These are phyloP conservation scores for Aphidoletes aphidimyza DNA, from an alignment of 2,888 invertebrate species.

Conservation along the genomic window DNA sequence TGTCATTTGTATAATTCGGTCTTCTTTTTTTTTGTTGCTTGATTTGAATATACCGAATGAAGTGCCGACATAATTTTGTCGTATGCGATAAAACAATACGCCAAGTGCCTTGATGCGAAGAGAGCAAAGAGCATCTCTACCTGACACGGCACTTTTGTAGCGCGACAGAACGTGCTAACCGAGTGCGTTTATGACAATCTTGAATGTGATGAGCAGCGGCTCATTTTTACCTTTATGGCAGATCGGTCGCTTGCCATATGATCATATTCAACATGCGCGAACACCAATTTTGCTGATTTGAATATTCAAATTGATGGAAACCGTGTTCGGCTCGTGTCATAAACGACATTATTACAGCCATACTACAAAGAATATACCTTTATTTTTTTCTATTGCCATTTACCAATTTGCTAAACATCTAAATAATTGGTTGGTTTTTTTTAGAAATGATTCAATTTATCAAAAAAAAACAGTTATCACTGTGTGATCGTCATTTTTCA, in stretches of 20 bases:
- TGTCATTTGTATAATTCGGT: background rate
- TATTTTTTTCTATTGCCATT: no score
- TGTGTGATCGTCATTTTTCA: no score
- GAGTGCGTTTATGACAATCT: background rate
- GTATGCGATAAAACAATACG: constrained; percentile 38
- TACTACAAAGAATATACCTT: no score
- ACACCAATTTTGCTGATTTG: background rate
- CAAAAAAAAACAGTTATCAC: no score
- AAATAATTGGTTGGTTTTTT: no score
- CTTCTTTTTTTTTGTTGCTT: background rate
- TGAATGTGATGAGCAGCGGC: constrained; percentile 12
- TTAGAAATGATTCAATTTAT: no score
- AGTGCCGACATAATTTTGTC: background rate
- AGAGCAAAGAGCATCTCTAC: constrained; percentile 18
- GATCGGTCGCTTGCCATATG: background rate
- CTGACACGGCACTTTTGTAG: background rate
- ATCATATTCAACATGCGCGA: background rate
- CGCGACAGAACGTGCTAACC: constrained; percentile 30
- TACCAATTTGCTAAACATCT: no score
- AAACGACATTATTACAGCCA: no score
- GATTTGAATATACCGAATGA: background rate
- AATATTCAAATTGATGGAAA: constrained; percentile 16
- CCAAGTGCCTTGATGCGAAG: background rate
- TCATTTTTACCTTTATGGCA: background rate
- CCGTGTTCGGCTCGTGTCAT: constrained; percentile 15